These are phyloP conservation scores for Diplazon laetatorius DNA, from an alignment of 2,888 invertebrate species.

Conservation along the genomic window DNA sequence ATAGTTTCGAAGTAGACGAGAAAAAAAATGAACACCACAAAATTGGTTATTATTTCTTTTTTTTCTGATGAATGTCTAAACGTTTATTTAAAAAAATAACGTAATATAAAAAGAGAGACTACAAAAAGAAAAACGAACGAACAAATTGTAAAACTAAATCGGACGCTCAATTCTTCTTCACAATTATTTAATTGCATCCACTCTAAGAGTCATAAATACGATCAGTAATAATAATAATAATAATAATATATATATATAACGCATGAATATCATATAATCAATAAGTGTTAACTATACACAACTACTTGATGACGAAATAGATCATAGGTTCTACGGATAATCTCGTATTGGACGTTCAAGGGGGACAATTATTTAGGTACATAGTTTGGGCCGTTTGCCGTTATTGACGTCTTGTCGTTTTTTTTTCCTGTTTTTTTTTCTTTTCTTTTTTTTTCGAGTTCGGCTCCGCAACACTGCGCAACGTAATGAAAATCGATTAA, in stretches of 20 bases:
- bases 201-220: conserved; percentile 55
- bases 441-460: too few relatives aligned
- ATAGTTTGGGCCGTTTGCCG: conserved; percentile 61
- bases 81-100: conserved; percentile 60
- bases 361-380: conserved; percentile 70
- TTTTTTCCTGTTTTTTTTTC: conserved; percentile 60
- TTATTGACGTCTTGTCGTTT: conserved; percentile 63
- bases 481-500: neutral
- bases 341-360: conserved; percentile 70
- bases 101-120: conserved; percentile 52
- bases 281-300: conserved; percentile 49
- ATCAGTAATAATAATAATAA: too few relatives aligned
- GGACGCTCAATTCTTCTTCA: conserved; percentile 30
- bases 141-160: conserved; percentile 49
- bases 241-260: conserved; percentile 39
- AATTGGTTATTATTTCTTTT: neutral
- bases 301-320: conserved; percentile 55
- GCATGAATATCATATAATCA: conserved; percentile 47
- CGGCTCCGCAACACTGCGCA: conserved; percentile 34
- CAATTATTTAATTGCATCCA: conserved; percentile 28
- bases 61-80: conserved; percentile 40
- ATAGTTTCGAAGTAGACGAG: conserved; percentile 17
- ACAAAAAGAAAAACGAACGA: conserved; percentile 58
- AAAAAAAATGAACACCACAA: conserved; percentile 5
- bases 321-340: conserved; percentile 71